Percentiles rank a stretch among this genome's conserved stretches.
phyloP scores from a whole-genome alignment of 2,888 invertebrate species.

The Odontothrips loti region DNA sequence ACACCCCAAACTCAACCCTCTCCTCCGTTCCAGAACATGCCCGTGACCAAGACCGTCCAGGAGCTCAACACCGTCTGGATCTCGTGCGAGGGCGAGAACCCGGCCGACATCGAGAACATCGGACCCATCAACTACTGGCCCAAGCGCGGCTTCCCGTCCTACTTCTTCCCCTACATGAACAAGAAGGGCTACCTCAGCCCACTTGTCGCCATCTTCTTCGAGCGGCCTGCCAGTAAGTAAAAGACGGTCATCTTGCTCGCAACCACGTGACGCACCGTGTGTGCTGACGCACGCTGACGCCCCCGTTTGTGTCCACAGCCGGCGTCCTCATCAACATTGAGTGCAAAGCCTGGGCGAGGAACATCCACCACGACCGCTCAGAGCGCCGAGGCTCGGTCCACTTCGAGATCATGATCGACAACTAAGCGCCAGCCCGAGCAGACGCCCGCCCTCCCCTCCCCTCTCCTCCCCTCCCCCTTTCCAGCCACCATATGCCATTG shows the following conservation, averaged over 20 bases:
- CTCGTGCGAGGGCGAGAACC: slow-evolving; percentile 89
- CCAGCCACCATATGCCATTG: background rate
- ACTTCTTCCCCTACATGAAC: slow-evolving; percentile 84
- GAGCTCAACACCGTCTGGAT: slow-evolving; percentile 75
- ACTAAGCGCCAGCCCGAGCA: background rate
- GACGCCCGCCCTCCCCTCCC: background rate
- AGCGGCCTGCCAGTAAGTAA: slow-evolving; percentile 73
- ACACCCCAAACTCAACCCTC: background rate
- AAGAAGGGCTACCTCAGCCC: slow-evolving; percentile 85
- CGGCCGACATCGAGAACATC: slow-evolving; percentile 85
- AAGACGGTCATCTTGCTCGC: background rate
- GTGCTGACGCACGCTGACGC: no score
- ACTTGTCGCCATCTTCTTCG: slow-evolving; percentile 78
- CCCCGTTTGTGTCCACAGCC: slow-evolving; percentile 35
- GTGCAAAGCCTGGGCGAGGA: slow-evolving; percentile 67
- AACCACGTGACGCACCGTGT: background rate
- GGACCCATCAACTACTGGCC: slow-evolving; percentile 79
- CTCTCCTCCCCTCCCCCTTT: background rate
- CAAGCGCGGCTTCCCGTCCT: slow-evolving; percentile 78
- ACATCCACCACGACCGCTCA: slow-evolving; percentile 62
- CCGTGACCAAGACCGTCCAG: background rate
- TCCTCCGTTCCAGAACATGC: background rate
- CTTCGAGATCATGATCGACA: slow-evolving; percentile 62
- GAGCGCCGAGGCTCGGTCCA: slow-evolving; percentile 67
- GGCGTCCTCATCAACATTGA: slow-evolving; percentile 55